Base-by-base conservation (phyloP, 2,797 vertebrate species). In the Alca torda region DNA sequence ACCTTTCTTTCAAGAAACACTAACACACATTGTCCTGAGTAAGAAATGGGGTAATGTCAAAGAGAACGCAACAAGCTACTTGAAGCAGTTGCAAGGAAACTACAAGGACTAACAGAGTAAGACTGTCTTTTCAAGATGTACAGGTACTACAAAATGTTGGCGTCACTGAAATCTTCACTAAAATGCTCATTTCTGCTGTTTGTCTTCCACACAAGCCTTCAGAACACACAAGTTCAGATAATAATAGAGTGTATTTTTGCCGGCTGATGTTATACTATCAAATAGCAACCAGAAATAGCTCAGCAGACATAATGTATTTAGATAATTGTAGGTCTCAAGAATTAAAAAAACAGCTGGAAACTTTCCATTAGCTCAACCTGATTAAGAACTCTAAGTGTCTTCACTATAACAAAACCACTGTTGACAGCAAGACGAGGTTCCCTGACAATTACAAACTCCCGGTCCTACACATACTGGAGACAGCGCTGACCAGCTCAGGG, bases 221-320 rank as follows among this genome's bases (percentile, higher is more conserved):
- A 67, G 51, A 94, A 50, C 19, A 60, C 37, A 28, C 10, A 43
- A 79, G 50, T 57, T 56, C 43, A 54, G 9, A 25, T 31, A 86
- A 45, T 28, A 68, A 43, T 5, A 25, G 23, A 41, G 19, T 10
- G 20, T 50, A 37, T 43, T 92, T 92, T 80, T 76, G 35, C 56
- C 0, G 0, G 76, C 1, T 84, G 9, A 83, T 21, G 7, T 72
- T 89, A 43, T 50, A 87, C 10, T 1, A 90, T 45, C 74, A 83
- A 87, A 65, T 0, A 83, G 50, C 69, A 86, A 87, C 41, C 68
- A 93, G 41, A 81, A 95, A 92, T n/a, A 85, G 65, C 61, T 95
- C 53, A 68, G 68, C 28, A 84, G 59, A 74, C 46, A 61, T 26
- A 80, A 64, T 2, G 15, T 31, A 64, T 61, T 91, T 88, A 87